Percentiles rank a stretch among this genome's conserved stretches.
Evolutionary conservation across 1,140 invertebrate genomes (phyloP).

Genomic region (Caenorhabditis latens): DNA sequence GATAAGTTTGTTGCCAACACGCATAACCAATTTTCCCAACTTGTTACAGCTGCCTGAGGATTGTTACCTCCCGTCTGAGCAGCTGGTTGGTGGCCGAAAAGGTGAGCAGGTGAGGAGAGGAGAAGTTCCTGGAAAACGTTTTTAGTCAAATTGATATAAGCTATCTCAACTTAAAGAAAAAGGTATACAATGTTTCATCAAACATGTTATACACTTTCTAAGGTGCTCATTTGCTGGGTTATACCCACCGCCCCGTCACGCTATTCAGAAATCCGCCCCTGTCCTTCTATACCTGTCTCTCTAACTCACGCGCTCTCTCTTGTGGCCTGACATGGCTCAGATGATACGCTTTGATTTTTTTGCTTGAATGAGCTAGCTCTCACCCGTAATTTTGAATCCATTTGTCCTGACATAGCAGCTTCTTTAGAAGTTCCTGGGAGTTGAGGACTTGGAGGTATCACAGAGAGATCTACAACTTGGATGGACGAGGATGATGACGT

Average conservation of each 20-base stretch:
- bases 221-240: too few species aligned
- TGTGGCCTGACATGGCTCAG: background rate
- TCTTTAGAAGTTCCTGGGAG: background rate
- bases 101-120: slow-evolving; percentile 32
- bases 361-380: background rate
- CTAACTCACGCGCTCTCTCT: too few species aligned
- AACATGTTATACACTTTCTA: too few species aligned
- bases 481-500: background rate
- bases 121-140: slow-evolving; percentile 1
- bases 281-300: too few species aligned
- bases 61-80: background rate
- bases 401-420: background rate
- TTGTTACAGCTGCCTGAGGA: slow-evolving; percentile 28
- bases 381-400: slow-evolving; percentile 25
- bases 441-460: background rate
- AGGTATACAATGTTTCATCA: background rate
- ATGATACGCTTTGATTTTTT: background rate
- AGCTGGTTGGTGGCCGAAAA: slow-evolving; percentile 5
- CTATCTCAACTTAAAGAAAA: background rate
- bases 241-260: too few species aligned
- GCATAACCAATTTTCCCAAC: slow-evolving; percentile 44
- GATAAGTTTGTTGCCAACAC: slow-evolving; percentile 34
- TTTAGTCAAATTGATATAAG: background rate
- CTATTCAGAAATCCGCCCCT: too few species aligned
- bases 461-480: background rate